Percentiles rank a stretch among this genome's conserved stretches.
Conservation (phyloP, 2,113 vertebrate species). For the cattle (Bos taurus) region DNA sequence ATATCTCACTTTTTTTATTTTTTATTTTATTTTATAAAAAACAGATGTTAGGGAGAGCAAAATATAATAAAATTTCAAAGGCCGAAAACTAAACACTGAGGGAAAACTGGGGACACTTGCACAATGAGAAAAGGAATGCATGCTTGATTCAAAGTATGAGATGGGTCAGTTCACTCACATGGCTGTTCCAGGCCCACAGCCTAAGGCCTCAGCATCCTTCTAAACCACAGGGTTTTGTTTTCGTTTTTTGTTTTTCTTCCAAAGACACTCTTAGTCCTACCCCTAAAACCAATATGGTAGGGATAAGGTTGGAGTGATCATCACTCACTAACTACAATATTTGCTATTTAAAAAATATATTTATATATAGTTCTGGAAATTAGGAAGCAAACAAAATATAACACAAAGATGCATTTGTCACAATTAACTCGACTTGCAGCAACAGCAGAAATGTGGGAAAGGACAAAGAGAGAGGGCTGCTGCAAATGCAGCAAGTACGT, state of each 20-base stretch:
- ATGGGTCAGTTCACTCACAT: slow-evolving; percentile 61
- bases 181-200: slow-evolving; percentile 64
- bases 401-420: slow-evolving; percentile 73
- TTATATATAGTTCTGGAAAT: slow-evolving; percentile 78
- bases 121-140: slow-evolving; percentile 74
- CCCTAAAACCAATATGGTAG: slow-evolving; percentile 80
- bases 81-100: slow-evolving; percentile 32
- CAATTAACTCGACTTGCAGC: slow-evolving; percentile 57
- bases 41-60: slow-evolving; percentile 68
- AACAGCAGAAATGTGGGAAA: slow-evolving; percentile 54
- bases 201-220: slow-evolving; percentile 61
- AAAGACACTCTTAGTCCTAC: slow-evolving; percentile 60
- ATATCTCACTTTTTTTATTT: slow-evolving; percentile 62
- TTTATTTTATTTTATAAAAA: slow-evolving; percentile 73
- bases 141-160: slow-evolving; percentile 56
- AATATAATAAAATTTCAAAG: slow-evolving; percentile 65
- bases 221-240: slow-evolving; percentile 50
- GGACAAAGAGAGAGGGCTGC: slow-evolving; percentile 58
- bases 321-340: slow-evolving; percentile 63
- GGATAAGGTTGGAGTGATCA: slow-evolving; percentile 58
- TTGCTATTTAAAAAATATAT: slow-evolving; percentile 72
- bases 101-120: slow-evolving; percentile 46
- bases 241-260: not conserved
- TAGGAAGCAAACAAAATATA: slow-evolving; percentile 70
- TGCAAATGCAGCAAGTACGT: slow-evolving; percentile 64